Base-by-base conservation (phyloP, 2,797 vertebrate genomes). In the Peromyscus melanophrys region DNA sequence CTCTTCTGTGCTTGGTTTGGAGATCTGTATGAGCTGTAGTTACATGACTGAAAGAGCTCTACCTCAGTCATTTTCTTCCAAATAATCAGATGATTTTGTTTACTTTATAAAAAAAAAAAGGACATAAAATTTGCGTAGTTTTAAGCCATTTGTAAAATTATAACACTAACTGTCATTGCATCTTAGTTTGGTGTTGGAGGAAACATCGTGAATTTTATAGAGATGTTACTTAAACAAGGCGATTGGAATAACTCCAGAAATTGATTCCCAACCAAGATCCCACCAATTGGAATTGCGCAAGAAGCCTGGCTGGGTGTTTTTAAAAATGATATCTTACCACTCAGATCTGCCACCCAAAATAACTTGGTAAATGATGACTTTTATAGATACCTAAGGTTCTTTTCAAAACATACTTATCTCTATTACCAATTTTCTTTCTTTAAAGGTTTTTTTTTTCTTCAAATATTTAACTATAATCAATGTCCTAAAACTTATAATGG, bases 101-200 rank as follows among this genome's bases (percentile, higher is more conserved):
- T 98, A 96, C 96, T 97, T 98, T 98, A 87, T 37, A 11, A 1
- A 97, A 97, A 97, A 89, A 73, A 94, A 55, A 95, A 40, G 69
- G 86, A 75, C 25, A 57, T 96, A 85, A 97, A 97, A 96, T 97
- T 92, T 98, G 63, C 98, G 94, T 98, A 95, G 96, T 98, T 98
- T 93, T 98, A 96, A 96, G 97, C 97, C 84, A 75, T 94, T 96
- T 96, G 92, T 75, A 76, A 96, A 96, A 96, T 93, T 98, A 97
- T 97, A 97, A 98, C 90, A 59, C 57, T 96, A 97, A 96, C 98
- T 95, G 94, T 3, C 5, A 97, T 92, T 98, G 93, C 96, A 97
- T 98, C 96, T 97, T 97, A 95, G 94, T 98, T 98, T 97, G 96
- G 76, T 98, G 97, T 98, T 98, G 97, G 55, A 97, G 95, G 73